A percentile compares a stretch with the other conserved stretches of the same genome.
Evolutionary conservation across 1,140 invertebrate genomes (phyloP).

Genomic region (Varroa destructor): DNA sequence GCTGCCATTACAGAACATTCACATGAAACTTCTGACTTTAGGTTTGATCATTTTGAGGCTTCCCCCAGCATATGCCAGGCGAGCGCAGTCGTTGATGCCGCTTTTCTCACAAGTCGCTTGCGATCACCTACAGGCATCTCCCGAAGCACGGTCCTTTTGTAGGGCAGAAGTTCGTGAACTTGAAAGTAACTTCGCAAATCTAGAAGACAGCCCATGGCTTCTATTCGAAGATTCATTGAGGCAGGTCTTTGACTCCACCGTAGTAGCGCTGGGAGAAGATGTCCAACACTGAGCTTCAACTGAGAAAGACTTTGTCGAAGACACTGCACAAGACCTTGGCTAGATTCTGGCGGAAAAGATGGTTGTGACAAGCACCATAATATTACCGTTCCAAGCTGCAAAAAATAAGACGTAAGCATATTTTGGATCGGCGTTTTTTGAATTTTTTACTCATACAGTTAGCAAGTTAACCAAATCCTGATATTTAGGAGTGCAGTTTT

Average conservation of each 20-base stretch:
- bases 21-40: too few species aligned
- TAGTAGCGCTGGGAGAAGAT: neutral
- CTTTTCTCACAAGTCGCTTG: neutral
- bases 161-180: neutral
- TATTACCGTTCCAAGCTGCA: constrained; percentile 1
- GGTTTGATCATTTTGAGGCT: neutral
- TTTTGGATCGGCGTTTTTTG: too few species aligned
- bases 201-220: constrained; percentile 11
- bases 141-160: neutral
- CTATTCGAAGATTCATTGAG: constrained; percentile 7
- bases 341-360: neutral
- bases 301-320: neutral
- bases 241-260: constrained; percentile 19
- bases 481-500: too few species aligned
- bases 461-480: too few species aligned
- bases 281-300: neutral
- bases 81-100: neutral
- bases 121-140: neutral
- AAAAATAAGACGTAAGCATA: neutral
- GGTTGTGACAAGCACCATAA: constrained; percentile 14
- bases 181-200: neutral
- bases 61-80: constrained; percentile 22
- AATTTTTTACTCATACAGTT: too few species aligned
- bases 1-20: too few species aligned
- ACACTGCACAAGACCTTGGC: constrained; percentile 8